phyloP scores from a whole-genome alignment of 1,140 invertebrate genomes.

The Gryon sp. region DNA sequence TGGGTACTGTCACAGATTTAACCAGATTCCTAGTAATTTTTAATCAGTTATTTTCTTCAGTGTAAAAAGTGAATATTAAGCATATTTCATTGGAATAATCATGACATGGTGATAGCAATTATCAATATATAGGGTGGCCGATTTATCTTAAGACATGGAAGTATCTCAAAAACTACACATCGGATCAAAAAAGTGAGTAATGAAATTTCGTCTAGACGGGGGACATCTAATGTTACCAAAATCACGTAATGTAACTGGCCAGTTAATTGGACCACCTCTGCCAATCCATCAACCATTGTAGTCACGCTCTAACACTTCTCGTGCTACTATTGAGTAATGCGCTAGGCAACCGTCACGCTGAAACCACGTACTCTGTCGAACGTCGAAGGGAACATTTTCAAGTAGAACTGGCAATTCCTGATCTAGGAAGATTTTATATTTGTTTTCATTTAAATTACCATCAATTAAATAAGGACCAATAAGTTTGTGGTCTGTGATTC shows the following conservation, averaged over 20 bases:
- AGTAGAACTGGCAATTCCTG: slow-evolving; percentile 62
- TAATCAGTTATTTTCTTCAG: too few relatives aligned
- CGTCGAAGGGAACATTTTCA: slow-evolving; percentile 58
- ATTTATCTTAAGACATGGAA: too few relatives aligned
- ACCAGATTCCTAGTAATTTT: too few relatives aligned
- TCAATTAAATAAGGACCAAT: slow-evolving; percentile 33
- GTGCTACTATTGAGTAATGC: slow-evolving; percentile 21
- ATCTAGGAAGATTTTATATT: slow-evolving; percentile 52
- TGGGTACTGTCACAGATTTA: too few relatives aligned
- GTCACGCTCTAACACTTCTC: slow-evolving; percentile 18
- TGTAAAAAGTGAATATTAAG: too few relatives aligned
- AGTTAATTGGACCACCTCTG: slow-evolving; percentile 19
- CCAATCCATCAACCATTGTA: slow-evolving; percentile 27
- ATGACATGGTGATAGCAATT: too few relatives aligned
- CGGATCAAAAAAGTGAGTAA: too few relatives aligned
- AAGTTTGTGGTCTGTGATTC: slow-evolving; percentile 38
- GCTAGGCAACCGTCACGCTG: slow-evolving; percentile 25
- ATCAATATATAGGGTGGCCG: too few relatives aligned
- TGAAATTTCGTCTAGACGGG: too few relatives aligned
- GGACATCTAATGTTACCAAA: too few relatives aligned
- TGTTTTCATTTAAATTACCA: slow-evolving; percentile 10
- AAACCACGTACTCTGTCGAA: slow-evolving; percentile 44
- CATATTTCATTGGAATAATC: too few relatives aligned
- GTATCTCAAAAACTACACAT: too few relatives aligned
- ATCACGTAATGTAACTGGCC: slow-evolving; percentile 20